Percentiles rank a stretch among this genome's conserved stretches.
These are phyloP conservation scores for Ptychadena robeensis DNA, from an alignment of 2,797 vertebrate species.

Conservation along the genomic window DNA sequence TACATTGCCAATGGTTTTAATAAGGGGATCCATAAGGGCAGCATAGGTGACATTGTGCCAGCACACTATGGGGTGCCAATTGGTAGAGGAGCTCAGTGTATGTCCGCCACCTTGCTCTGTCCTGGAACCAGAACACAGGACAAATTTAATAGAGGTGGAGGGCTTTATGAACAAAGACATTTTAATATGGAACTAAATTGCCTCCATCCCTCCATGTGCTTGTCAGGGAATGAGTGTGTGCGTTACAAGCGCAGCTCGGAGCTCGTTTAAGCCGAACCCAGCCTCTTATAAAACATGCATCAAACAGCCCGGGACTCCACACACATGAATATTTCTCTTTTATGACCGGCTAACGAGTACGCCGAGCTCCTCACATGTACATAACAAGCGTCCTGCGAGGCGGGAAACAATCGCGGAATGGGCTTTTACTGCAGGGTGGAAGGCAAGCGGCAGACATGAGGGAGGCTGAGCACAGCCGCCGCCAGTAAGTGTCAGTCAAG, in stretches of 20 bases:
- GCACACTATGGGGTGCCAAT: no score
- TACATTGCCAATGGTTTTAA: no score
- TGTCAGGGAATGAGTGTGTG: neutral
- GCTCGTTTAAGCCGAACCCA: neutral
- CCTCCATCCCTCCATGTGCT: neutral
- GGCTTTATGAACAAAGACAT: neutral
- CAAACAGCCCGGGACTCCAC: conserved; percentile 30
- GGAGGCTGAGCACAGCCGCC: conserved; percentile 17
- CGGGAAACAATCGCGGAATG: conserved; percentile 4
- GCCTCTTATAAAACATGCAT: conserved; percentile 44
- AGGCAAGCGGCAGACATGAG: neutral
- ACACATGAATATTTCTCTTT: conserved; percentile 33
- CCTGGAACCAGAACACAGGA: no score
- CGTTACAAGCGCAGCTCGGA: conserved; percentile 7
- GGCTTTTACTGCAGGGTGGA: neutral
- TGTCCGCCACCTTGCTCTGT: no score
- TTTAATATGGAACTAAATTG: neutral
- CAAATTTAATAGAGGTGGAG: neutral
- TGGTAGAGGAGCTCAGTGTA: no score
- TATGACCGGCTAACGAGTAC: conserved; percentile 22
- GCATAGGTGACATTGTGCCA: no score
- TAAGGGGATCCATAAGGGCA: no score
- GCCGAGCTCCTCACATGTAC: neutral
- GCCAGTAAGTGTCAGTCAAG: conserved; percentile 55
- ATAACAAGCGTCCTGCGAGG: conserved; percentile 5